Conservation (phyloP, 2,797 vertebrate genomes). For the Astyanax mexicanus region DNA sequence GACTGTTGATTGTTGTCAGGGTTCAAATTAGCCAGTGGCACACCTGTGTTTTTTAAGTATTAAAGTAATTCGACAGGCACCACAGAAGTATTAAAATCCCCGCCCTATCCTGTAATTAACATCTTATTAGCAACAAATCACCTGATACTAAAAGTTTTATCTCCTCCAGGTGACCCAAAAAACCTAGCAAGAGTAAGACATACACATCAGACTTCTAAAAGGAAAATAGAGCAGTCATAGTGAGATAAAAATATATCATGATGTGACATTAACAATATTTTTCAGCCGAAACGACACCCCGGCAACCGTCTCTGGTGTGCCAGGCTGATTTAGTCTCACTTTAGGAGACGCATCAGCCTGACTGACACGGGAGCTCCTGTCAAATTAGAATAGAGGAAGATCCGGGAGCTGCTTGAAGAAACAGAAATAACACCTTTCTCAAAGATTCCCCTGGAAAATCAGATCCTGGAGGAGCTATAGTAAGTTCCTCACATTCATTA, state of each 20-base stretch:
- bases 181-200: conserved; percentile 3
- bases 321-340: conserved; percentile 1
- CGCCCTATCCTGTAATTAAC: no score
- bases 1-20: no score
- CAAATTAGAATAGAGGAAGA: background rate
- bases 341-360: conserved; percentile 4
- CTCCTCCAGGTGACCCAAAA: conserved; percentile 14
- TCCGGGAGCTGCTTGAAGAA: background rate
- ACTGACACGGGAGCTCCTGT: background rate
- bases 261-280: conserved; percentile 10
- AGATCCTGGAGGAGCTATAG: background rate
- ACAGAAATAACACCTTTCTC: background rate
- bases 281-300: conserved; percentile 20
- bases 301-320: background rate
- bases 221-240: background rate
- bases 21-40: no score
- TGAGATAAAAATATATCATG: conserved; percentile 16
- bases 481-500: background rate
- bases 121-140: no score
- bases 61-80: no score
- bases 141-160: background rate
- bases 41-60: no score
- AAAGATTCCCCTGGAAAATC: background rate
- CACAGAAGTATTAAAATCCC: no score
- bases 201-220: background rate